Conservation (phyloP, 1,140 invertebrate genomes). For the Homalodisca vitripennis region DNA sequence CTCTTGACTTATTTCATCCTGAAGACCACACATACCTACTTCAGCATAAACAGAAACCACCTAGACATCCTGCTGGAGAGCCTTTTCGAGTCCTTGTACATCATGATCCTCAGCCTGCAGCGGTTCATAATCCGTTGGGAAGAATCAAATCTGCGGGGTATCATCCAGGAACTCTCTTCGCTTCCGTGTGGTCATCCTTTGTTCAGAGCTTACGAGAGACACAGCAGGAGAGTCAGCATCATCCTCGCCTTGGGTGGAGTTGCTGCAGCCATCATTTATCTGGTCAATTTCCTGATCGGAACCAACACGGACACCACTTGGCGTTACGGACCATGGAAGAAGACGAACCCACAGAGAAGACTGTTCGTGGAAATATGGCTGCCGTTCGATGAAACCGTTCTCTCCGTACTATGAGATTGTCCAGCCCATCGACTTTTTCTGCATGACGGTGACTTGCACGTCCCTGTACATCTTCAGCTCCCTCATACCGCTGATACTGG, state of each 20-base stretch:
- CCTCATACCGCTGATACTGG: not conserved
- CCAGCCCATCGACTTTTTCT: not conserved
- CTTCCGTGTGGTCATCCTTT: no score
- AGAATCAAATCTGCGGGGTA: not conserved
- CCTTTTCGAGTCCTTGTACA: not conserved
- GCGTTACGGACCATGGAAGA: not conserved
- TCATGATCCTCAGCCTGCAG: not conserved
- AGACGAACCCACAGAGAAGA: not conserved
- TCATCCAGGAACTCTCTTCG: not conserved
- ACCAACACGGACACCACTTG: not conserved
- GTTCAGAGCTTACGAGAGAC: not conserved
- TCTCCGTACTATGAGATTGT: slow-evolving; percentile 5
- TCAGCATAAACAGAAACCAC: not conserved
- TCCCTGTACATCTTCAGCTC: slow-evolving; percentile 5
- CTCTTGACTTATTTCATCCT: not conserved
- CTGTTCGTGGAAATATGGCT: slow-evolving; percentile 4
- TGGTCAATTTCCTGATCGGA: not conserved
- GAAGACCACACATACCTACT: not conserved
- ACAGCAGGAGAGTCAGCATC: not conserved
- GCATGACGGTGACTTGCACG: not conserved
- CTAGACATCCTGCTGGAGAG: not conserved
- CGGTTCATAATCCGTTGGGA: not conserved
- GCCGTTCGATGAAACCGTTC: not conserved
- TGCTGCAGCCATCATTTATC: not conserved
- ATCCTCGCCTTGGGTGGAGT: not conserved